phyloP scores from a whole-genome alignment of 2,797 vertebrate species.

The Sebastes steindachneri region DNA sequence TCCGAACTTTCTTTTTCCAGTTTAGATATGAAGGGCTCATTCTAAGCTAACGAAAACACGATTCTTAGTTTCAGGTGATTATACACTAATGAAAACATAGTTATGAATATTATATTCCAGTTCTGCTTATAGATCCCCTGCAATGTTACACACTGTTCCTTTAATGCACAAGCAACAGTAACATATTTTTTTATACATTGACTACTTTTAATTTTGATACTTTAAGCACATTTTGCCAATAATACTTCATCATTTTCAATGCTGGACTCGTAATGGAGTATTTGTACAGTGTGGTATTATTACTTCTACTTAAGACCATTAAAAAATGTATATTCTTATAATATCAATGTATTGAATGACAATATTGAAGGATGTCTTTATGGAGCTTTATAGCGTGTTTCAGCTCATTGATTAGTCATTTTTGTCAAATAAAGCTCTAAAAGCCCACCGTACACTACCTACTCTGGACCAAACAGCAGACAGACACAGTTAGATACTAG shows the following conservation, averaged over 20 bases:
- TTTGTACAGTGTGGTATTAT: not conserved
- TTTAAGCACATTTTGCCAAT: not conserved
- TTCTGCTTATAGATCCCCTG: too few relatives aligned
- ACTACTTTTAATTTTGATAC: not conserved
- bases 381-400: not conserved
- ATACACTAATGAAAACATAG: too few relatives aligned
- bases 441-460: not conserved
- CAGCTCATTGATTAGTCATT: not conserved
- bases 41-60: too few relatives aligned
- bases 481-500: not conserved
- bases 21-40: too few relatives aligned
- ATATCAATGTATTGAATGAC: not conserved
- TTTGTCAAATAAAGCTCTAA: too few relatives aligned
- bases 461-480: not conserved
- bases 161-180: too few relatives aligned
- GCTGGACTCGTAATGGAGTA: not conserved
- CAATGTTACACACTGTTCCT: too few relatives aligned
- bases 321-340: not conserved
- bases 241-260: not conserved
- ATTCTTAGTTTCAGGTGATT: too few relatives aligned
- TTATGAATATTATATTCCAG: too few relatives aligned
- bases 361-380: not conserved
- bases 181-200: too few relatives aligned
- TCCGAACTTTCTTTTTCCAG: too few relatives aligned
- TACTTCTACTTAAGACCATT: not conserved